Evolutionary conservation across 2,797 vertebrate species (phyloP), one percentile per base, ranked within the genome.

Genomic region (Rachycentron canadum): DNA sequence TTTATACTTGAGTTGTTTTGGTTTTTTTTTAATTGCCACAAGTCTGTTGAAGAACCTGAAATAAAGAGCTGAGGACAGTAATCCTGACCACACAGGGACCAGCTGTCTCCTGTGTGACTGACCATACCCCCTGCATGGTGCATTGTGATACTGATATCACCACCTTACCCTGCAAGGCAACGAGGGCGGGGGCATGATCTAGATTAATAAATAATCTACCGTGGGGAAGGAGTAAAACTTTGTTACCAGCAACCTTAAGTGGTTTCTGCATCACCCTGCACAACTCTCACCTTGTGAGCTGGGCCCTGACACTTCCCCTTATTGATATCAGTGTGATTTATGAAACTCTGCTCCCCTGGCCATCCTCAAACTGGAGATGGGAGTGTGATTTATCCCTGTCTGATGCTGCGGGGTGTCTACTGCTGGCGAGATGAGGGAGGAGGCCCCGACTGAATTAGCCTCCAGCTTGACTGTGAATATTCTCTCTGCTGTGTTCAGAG

Each of bases 301-400:
- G n/a, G 78, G 79, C 79, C 73, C 77, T 88, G 91, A 92, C 92
- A 93, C 89, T 86, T 95, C 86, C 91, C 76, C 78, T 93, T 93
- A 92, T 93, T 92, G 93, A 93, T 93, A 94, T 92, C 84, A 83
- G 77, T 76, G 73, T 94, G 92, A 94, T 93, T 93, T 91, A 94
- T 94, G 90, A 80, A 85, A 61, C 73, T 50, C 28, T 26, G 52
- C 84, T 88, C 78, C 81, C 87, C 53, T 63, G 85, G 73, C 86
- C 86, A 59, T 90, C 87, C 75, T 86, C 87, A 88, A 81, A 80
- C 88, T 79, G 70, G 73, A 88, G 90, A 89, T 88, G 83, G 84
- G 79, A 74, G 73, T 77, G 83, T 88, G 92, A 93, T 94, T 93
- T 89, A 92, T 94, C 74, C 82, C 68, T 16, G 71, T 78, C 83